Evolutionary conservation across 2,888 invertebrate genomes (phyloP), one percentile per base, ranked within the genome.

Genomic region (Scaptomyza parva): DNA sequence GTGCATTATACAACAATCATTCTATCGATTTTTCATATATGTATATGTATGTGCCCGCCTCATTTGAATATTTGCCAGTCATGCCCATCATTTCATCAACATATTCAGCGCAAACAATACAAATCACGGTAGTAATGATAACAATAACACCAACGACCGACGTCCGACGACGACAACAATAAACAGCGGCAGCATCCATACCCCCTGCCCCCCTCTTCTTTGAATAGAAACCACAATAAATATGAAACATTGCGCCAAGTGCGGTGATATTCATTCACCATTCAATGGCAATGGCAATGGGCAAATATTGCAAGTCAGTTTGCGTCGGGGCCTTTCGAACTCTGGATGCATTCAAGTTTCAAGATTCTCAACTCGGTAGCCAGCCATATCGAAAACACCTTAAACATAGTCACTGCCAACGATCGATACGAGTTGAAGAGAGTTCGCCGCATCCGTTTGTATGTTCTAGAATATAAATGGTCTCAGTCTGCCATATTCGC

Each of bases 231-330:
- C 71, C 59, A 73, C 51, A 69, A 70, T 41, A 68, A 86, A 60
- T 76, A 69, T 65, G 60, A 77, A 82, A 66, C 78, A 84, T 77
- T 73, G 71, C 74, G 78, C 72, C 78, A 86, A 81, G 79, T 70
- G 64, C 77, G 64, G 66, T 75, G 78, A 82, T 78, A 86, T 82
- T 82, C 82, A 79, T 77, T 67, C 67, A 72, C 59, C 50, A 62
- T 70, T 80, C 76, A 78, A 80, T 80, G 61, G 78, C 76, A 78
- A 80, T 83, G 78, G 72, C 78, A 65, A 68, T 51, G 54, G 55
- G 43, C 69, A 73, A 85, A 73, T 84, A 74, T 68, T 89, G 89
- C 89, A 89, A 89, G 89, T 89, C 89, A 89, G 82, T 58, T 60
- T n/a, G n/a, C n/a, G n/a, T n/a, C 5, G 41, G 51, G 55, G 69